Evolutionary conservation across 2,888 invertebrate genomes (phyloP).

Genomic region (Drosophila prostipennis): DNA sequence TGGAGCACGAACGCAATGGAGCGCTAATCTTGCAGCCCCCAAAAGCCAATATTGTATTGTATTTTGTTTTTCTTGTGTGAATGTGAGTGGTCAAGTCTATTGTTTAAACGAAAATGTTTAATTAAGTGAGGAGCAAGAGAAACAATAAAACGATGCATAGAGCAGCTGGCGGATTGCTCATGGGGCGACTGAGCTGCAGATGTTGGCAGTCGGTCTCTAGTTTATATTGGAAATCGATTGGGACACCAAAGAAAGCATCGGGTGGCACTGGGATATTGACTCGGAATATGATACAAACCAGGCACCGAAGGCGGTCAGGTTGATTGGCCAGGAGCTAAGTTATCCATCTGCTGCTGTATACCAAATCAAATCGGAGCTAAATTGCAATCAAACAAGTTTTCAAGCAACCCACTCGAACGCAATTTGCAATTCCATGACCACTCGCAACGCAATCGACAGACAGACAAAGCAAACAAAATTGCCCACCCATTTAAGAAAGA

Average conservation of each 20-base stretch:
- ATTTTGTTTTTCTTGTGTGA: conserved; percentile 2
- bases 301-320: conserved; percentile 8
- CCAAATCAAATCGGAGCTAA: conserved; percentile 31
- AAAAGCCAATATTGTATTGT: conserved; percentile 13
- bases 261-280: conserved; percentile 13
- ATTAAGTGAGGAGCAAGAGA: conserved; percentile 43
- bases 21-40: conserved; percentile 33
- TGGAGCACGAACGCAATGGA: conserved; percentile 11
- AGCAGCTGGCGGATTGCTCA: conserved; percentile 11
- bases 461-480: conserved; percentile 36
- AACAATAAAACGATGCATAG: conserved; percentile 1
- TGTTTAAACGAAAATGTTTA: conserved; percentile 51
- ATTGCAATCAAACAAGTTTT: conserved; percentile 50
- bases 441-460: conserved; percentile 40
- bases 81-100: conserved; percentile 18
- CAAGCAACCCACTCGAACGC: conserved; percentile 53
- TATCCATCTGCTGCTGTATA: conserved; percentile 10
- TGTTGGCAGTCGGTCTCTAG: conserved; percentile 7
- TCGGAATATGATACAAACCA: background rate
- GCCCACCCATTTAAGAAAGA: conserved; percentile 51
- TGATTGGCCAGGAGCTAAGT: conserved; percentile 21
- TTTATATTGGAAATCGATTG: background rate
- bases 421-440: conserved; percentile 65
- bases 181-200: conserved; percentile 11
- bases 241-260: background rate